Evolutionary conservation across 2,113 vertebrate species (phyloP).

Genomic region (Axis porcinus): DNA sequence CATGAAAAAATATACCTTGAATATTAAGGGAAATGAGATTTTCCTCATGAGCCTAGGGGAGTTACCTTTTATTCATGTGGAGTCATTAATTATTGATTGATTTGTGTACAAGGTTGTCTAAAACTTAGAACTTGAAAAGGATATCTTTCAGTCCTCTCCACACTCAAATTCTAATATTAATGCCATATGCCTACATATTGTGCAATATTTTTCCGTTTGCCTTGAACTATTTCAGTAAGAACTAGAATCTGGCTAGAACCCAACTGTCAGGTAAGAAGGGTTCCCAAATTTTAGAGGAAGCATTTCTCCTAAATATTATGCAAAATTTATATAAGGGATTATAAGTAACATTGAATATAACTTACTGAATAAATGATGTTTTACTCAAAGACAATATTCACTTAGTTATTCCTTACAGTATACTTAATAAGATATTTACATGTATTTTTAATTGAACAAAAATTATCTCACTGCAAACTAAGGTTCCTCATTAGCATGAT

Average conservation of each 20-base stretch:
- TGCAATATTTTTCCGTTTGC: not conserved
- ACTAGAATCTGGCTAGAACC: not conserved
- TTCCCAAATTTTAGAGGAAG: not conserved
- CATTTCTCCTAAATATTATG: not conserved
- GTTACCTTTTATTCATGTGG: not conserved
- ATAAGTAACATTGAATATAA: not conserved
- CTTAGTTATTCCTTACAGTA: not conserved
- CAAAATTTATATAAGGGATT: not conserved
- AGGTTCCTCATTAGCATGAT: not conserved
- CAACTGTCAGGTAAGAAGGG: not conserved
- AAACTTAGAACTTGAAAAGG: not conserved
- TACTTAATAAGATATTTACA: not conserved
- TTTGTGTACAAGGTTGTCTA: not conserved
- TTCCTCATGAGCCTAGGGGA: not conserved
- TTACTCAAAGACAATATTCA: not conserved
- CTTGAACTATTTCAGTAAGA: not conserved
- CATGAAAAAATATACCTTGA: not conserved
- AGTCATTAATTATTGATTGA: not conserved
- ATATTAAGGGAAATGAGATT: not conserved
- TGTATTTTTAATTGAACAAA: not conserved
- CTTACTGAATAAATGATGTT: not conserved
- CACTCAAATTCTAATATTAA: not conserved
- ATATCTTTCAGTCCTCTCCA: not conserved
- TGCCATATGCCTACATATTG: not conserved
- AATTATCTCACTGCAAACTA: not conserved